phyloP scores from a whole-genome alignment of 2,888 invertebrate genomes.

The Cheilosia vulpina region DNA sequence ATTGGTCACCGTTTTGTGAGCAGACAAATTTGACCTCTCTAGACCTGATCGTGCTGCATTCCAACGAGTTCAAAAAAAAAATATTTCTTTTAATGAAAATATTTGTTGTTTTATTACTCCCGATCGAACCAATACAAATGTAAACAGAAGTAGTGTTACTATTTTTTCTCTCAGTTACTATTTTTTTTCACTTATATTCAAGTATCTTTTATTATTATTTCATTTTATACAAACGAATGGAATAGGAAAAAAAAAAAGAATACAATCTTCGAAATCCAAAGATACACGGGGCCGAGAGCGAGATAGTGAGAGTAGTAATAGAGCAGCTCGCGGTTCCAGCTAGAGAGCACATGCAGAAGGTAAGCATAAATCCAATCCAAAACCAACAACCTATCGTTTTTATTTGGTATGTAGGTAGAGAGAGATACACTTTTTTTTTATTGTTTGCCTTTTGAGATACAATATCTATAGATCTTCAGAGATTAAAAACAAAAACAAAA shows the following conservation, averaged over 20 bases:
- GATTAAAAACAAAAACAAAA: conserved; percentile 53
- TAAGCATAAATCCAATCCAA: conserved; percentile 57
- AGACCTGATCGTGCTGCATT: conserved; percentile 74
- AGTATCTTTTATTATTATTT: conserved; percentile 71
- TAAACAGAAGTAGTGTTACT: conserved; percentile 67
- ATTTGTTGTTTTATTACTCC: conserved; percentile 57
- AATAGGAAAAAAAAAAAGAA: conserved; percentile 21
- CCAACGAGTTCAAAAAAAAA: conserved; percentile 69
- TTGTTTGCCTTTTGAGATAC: conserved; percentile 53
- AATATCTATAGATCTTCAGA: conserved; percentile 53
- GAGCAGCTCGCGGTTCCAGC: conserved; percentile 11
- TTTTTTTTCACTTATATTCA: conserved; percentile 40
- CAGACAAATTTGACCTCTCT: conserved; percentile 69
- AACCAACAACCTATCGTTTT: conserved; percentile 61
- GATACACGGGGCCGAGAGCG: conserved; percentile 25
- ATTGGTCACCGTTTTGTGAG: conserved; percentile 45
- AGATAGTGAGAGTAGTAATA: conserved; percentile 13
- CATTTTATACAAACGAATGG: conserved; percentile 57
- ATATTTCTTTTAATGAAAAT: conserved; percentile 15
- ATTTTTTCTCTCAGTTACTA: conserved; percentile 65
- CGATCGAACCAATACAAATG: conserved; percentile 67
- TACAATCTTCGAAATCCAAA: conserved; percentile 47
- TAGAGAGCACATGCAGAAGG: conserved; percentile 66
- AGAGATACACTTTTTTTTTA: conserved; percentile 44
- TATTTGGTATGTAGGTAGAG: conserved; percentile 37